phyloP scores from a whole-genome alignment of 2,797 vertebrate species.

The Percopsis omiscomaycus region DNA sequence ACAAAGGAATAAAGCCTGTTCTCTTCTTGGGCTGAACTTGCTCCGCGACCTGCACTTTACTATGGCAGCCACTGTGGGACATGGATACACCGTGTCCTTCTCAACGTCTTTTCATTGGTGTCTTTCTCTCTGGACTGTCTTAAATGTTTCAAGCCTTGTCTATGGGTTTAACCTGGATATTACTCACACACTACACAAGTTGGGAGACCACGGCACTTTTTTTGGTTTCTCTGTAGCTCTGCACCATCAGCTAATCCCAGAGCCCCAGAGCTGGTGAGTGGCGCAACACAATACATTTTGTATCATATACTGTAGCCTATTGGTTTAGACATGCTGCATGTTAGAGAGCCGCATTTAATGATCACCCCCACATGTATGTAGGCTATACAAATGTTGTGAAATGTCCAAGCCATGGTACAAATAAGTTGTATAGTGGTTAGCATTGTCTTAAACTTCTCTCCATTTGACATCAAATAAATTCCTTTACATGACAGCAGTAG shows the following conservation, averaged over 20 bases:
- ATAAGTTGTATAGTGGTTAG: too few species aligned
- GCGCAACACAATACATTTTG: constrained; percentile 25
- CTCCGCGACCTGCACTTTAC: constrained; percentile 48
- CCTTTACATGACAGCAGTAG: too few species aligned
- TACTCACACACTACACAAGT: constrained; percentile 82
- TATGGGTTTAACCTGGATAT: constrained; percentile 89
- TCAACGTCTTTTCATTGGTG: constrained; percentile 50
- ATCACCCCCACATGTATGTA: too few species aligned
- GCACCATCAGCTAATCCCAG: constrained; percentile 86
- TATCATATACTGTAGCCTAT: constrained; percentile 7
- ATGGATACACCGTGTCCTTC: constrained; percentile 34
- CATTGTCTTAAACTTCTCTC: too few species aligned
- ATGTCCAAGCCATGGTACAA: too few species aligned
- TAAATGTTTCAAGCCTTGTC: constrained; percentile 44
- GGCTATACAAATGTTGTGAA: too few species aligned
- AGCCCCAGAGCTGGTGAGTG: constrained; percentile 85
- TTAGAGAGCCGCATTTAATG: too few species aligned
- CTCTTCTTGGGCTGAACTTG: constrained; percentile 54
- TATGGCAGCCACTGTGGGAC: constrained; percentile 65
- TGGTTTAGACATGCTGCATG: neutral
- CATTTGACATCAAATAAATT: too few species aligned
- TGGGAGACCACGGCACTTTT: constrained; percentile 84
- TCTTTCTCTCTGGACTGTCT: constrained; percentile 60
- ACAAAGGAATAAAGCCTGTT: constrained; percentile 38
- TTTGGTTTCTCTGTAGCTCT: constrained; percentile 92